Conservation (phyloP, 2,797 vertebrate species). For the Babyrousa celebensis region DNA sequence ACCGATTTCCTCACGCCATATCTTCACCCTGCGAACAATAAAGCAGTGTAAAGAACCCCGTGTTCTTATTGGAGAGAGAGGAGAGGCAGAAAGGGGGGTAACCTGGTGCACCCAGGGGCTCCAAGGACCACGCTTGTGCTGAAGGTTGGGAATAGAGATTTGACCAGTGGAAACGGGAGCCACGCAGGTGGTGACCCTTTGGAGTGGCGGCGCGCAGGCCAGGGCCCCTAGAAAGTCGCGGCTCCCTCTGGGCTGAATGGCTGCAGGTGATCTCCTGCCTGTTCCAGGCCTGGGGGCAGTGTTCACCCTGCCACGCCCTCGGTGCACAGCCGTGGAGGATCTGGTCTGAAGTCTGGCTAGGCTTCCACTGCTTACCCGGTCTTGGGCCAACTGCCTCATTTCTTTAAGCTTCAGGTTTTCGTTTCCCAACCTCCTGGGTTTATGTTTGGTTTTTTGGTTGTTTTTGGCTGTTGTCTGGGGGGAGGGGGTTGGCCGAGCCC, state of each 20-base stretch:
- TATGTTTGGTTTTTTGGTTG: too few species aligned
- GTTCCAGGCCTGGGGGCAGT: too few species aligned
- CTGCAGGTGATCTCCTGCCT: background rate
- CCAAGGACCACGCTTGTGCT: background rate
- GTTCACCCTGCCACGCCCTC: background rate
- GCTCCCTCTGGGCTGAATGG: background rate
- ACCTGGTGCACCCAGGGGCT: too few species aligned
- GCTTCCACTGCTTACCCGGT: background rate
- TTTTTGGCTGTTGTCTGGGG: too few species aligned
- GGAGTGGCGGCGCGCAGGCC: background rate
- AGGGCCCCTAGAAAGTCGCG: background rate
- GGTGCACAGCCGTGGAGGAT: background rate
- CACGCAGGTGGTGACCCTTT: background rate
- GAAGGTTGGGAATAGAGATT: background rate
- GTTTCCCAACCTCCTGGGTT: background rate
- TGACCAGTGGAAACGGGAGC: background rate
- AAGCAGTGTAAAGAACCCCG: conserved; percentile 16
- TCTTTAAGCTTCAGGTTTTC: background rate
- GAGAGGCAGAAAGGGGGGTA: background rate
- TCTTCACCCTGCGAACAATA: conserved; percentile 37
- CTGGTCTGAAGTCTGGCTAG: fast-evolving
- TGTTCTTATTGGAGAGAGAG: background rate
- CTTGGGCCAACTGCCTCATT: background rate
- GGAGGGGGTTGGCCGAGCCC: too few species aligned
- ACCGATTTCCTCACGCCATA: background rate